Evolutionary conservation across 1,140 invertebrate genomes (phyloP).

Genomic region (Pseudoatta argentina): DNA sequence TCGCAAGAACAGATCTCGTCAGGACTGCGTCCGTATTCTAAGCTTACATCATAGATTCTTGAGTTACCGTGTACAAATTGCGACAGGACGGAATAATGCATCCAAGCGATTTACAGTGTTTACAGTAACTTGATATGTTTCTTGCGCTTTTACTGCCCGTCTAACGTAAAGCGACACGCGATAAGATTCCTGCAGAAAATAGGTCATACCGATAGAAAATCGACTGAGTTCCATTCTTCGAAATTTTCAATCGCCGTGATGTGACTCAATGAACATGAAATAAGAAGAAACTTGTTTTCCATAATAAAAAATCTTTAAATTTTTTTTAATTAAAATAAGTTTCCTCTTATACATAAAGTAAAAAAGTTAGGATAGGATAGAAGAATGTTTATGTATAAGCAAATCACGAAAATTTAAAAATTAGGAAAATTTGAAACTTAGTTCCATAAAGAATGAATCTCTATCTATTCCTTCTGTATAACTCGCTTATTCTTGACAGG

Average conservation of each 20-base stretch:
- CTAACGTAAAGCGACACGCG: conserved; percentile 18
- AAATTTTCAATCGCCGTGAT: conserved; percentile 10
- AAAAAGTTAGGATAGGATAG: not conserved
- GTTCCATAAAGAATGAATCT: not conserved
- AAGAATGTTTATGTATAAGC: not conserved
- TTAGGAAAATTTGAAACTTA: not conserved
- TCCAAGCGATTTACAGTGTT: conserved; percentile 15
- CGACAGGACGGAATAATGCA: conserved; percentile 37
- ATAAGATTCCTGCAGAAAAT: conserved; percentile 17
- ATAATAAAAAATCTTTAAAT: not conserved
- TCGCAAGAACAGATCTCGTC: conserved; percentile 18
- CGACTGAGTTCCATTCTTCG: conserved; percentile 3
- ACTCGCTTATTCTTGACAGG: not conserved
- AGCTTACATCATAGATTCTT: conserved; percentile 42
- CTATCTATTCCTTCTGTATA: not conserved
- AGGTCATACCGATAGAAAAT: not conserved
- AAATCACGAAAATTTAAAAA: not conserved
- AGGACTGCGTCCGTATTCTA: conserved; percentile 28
- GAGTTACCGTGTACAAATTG: conserved; percentile 13
- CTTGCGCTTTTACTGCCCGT: not conserved
- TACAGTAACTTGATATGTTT: conserved; percentile 32
- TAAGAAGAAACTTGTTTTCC: conserved; percentile 7
- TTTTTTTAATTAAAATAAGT: not conserved
- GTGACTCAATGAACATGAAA: not conserved
- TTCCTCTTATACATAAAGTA: not conserved